Evolutionary conservation across 2,888 invertebrate species (phyloP), one percentile per base, ranked within the genome.

Genomic region (Holacanthella duospinosa): DNA sequence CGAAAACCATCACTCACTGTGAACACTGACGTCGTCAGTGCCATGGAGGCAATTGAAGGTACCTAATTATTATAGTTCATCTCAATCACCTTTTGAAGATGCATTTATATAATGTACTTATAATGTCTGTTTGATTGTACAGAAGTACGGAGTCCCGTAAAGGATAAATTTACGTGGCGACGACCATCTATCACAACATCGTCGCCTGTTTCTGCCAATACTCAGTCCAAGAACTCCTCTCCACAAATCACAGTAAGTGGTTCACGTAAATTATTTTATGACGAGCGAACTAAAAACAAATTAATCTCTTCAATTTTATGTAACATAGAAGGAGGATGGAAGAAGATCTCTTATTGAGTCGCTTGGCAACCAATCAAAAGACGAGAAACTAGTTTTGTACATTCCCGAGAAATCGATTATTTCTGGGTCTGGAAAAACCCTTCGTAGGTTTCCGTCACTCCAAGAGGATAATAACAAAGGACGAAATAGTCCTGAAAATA

Each of bases 11-110:
- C 87, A 53, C 83, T 88, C 56, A 90, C 90, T 75, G 66, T 73
- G 24, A 87, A 86, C 77, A 85, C 86, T 2, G 91, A 90, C 77
- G 87, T 91, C 43, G 88, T 89, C 71, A 82, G 86, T 67, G 86
- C 89, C 56, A 86, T 92, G 82, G 89, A 91, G 79, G 85, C 89
- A 43, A 88, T 92, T 62, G 90, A 90, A 82, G 89, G 89, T 88
- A 78, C 64, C 53, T n/a, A 12, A 54, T 54, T 24, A 26, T 53
- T 16, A 44, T 57, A 43, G n/a, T 55, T n/a, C 19, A 55, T 26
- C 9, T n/a, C 24, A 57, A 24, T 12, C n/a, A n/a, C n/a, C n/a
- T n/a, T n/a, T 21, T 6, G 19, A 1, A 19, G 24, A 21, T 55
- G 21, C 26, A 19, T 24, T 19, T 21, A 25, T 55, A n/a, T n/a